Percentiles rank a stretch among this genome's conserved stretches.
phyloP scores from a whole-genome alignment of 2,797 vertebrate genomes.

The Sebastes taczanowskii region DNA sequence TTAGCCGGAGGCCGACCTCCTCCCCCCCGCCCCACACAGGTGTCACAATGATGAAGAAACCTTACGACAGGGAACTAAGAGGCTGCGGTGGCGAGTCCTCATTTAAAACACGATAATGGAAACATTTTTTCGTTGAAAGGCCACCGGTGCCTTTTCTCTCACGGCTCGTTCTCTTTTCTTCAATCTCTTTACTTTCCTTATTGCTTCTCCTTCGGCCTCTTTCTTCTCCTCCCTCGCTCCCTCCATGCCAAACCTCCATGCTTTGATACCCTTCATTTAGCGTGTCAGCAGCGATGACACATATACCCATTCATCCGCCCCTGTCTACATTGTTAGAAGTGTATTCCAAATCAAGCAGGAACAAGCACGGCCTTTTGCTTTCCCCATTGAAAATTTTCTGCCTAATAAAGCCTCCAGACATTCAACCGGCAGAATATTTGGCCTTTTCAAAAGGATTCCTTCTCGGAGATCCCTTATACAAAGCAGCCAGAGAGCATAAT shows the following conservation, averaged over 20 bases:
- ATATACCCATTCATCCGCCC: conserved; percentile 56
- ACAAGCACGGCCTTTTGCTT: conserved; percentile 62
- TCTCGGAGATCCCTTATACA: conserved; percentile 49
- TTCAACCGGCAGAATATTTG: conserved; percentile 53
- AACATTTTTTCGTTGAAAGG: conserved; percentile 12
- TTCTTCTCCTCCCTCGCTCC: conserved; percentile 37
- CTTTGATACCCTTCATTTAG: conserved; percentile 79
- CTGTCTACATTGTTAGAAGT: conserved; percentile 53
- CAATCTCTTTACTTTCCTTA: not conserved
- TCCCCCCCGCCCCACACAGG: not conserved
- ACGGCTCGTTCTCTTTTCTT: not conserved
- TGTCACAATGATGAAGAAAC: conserved; percentile 27
- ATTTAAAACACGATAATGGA: not conserved
- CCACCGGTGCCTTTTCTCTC: not conserved
- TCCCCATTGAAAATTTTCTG: conserved; percentile 64
- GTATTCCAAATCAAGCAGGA: conserved; percentile 69
- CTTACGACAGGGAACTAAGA: not conserved
- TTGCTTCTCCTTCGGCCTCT: conserved; percentile 3
- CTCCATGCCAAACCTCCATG: conserved; percentile 43
- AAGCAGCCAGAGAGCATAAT: conserved; percentile 54
- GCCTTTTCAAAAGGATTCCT: conserved; percentile 63
- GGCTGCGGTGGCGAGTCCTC: not conserved
- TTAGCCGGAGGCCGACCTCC: conserved; percentile 47
- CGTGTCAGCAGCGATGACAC: conserved; percentile 74
- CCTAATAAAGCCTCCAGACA: conserved; percentile 67